Base-by-base conservation (phyloP, 2,797 vertebrate species). In the Eulemur albifrons region DNA sequence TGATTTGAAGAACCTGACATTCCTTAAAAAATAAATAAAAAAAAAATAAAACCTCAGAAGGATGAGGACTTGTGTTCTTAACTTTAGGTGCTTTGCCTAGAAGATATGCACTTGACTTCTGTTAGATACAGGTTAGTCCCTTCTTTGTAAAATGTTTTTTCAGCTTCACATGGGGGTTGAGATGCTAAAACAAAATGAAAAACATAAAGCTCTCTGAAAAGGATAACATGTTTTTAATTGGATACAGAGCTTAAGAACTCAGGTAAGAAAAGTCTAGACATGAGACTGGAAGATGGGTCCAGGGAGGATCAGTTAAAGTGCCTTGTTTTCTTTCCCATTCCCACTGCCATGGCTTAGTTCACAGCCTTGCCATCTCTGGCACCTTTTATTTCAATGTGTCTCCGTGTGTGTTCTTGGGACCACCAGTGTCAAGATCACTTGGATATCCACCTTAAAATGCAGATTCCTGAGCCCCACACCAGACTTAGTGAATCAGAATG, bases 151-250 rank as follows among this genome's bases (percentile, higher is more conserved):
- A 94, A 73, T 69, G 30, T 94, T 57, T 70, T n/a, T 88, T 96
- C 43, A 93, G 13, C 21, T 88, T 97, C 70, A 92, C 75, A 45
- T 30, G 50, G 52, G 48, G 48, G 12, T 69, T 84, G 30, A 91
- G 35, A 86, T 18, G 30, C 54, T 92, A 52, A 96, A 97, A 91
- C 82, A 83, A 96, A 97, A 75, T 38, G 7, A 73, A 92, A 93
- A 94, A 14, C 12, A 45, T 10, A 82, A 92, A 95, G 40, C 48
- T 85, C 25, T 89, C 63, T 96, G 63, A 32, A 82, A 76, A 84
- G 21, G 61, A 15, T 86, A 73, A 48, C 23, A 35, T 88, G 23
- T 90, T 63, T 92, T 94, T 67, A 85, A 83, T 57, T 94, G 73
- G 25, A 92, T 76, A 30, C 35, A 89, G 11, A 88, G 32, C 25